These are phyloP conservation scores for Cynopterus brachyotis DNA, from an alignment of 2,113 vertebrate species.

Conservation along the genomic window DNA sequence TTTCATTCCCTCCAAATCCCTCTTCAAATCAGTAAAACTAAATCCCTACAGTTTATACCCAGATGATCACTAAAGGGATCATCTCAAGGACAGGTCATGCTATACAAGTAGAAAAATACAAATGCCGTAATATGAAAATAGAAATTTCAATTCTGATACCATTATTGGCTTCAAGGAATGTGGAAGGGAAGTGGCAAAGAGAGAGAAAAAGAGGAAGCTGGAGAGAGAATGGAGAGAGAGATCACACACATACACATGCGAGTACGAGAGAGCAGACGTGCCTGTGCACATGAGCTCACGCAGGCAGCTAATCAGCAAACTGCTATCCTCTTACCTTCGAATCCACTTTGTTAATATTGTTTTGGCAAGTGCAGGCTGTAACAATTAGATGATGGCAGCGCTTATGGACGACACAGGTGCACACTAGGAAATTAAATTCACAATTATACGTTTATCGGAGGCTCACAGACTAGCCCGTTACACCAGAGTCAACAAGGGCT, in stretches of 20 bases:
- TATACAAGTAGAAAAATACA: not conserved
- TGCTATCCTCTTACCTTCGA: conserved; percentile 81
- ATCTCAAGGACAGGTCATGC: not conserved
- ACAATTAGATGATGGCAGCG: conserved; percentile 97
- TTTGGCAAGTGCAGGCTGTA: conserved; percentile 96
- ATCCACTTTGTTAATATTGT: conserved; percentile 89
- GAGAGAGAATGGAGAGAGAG: accelerated
- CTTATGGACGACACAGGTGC: conserved; percentile 98
- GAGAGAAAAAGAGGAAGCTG: not conserved
- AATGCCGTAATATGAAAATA: not conserved
- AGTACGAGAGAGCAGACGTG: too few relatives aligned
- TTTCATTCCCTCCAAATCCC: not conserved
- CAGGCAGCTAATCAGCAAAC: not conserved
- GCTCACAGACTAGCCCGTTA: not conserved
- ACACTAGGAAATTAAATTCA: conserved; percentile 88
- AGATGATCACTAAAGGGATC: not conserved
- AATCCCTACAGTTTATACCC: not conserved
- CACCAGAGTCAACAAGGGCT: not conserved
- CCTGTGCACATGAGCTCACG: not conserved
- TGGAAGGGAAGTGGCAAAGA: not conserved
- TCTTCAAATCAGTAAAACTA: not conserved
- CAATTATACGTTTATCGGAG: conserved; percentile 38
- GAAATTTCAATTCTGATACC: not conserved
- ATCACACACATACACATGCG: too few relatives aligned
- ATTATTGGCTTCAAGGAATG: not conserved